These are phyloP conservation scores for Orthonychiurus folsomi DNA, from an alignment of 2,888 invertebrate species.

Conservation along the genomic window DNA sequence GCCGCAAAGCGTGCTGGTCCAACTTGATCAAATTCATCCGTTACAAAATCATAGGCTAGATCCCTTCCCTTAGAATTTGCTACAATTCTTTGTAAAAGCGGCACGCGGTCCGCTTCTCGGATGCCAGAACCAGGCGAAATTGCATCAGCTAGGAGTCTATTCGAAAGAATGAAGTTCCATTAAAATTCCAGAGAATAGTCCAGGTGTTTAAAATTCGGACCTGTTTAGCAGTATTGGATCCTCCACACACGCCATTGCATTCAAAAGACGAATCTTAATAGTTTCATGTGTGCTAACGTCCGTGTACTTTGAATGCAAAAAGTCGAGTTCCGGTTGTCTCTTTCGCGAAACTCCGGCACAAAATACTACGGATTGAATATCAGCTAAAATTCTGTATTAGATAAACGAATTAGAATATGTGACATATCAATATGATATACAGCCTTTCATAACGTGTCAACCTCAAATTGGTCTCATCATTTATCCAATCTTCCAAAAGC, in stretches of 20 bases:
- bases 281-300: neutral
- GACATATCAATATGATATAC: no score
- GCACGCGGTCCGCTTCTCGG: neutral
- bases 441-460: no score
- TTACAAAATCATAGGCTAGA: neutral
- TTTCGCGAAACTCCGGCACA: constrained; percentile 6
- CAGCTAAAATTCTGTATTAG: constrained; percentile 4
- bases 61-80: neutral
- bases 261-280: constrained; percentile 3
- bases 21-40: neutral
- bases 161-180: no score
- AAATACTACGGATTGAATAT: constrained; percentile 8
- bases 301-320: constrained; percentile 10
- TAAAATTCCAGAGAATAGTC: no score
- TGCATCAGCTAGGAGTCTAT: neutral
- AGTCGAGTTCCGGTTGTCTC: constrained; percentile 1
- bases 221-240: neutral
- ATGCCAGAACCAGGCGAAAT: neutral
- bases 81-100: neutral
- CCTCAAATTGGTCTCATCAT: neutral
- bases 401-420: no score
- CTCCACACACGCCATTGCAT: constrained; percentile 13
- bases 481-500: constrained; percentile 6
- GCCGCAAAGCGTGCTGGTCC: neutral
- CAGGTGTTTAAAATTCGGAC: constrained; percentile 4